Evolutionary conservation across 30 jellyfish, hydroid and myxozoan genomes (phyloP).

Genomic region (Pelagia noctiluca): DNA sequence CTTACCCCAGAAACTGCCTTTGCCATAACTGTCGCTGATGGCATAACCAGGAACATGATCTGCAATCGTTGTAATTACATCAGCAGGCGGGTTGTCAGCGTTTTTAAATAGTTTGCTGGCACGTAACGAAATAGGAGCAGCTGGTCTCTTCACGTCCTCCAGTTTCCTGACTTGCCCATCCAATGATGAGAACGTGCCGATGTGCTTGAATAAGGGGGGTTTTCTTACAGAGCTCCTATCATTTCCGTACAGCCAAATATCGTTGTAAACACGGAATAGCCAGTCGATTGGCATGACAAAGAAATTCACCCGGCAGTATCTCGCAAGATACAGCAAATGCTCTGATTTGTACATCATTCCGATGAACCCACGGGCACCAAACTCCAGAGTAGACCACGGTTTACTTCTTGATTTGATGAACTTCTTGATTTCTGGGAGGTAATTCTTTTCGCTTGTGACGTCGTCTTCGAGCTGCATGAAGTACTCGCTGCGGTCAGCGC

Average conservation of each 20-base stretch:
- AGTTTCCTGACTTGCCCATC: slow-evolving; percentile 92
- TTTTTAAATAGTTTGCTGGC: slow-evolving; percentile 19
- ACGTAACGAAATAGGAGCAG: neutral
- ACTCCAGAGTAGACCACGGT: slow-evolving; percentile 92
- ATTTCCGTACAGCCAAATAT: slow-evolving; percentile 84
- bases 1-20: slow-evolving; percentile 91
- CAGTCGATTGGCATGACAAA: slow-evolving; percentile 99
- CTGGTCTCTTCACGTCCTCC: slow-evolving; percentile 71
- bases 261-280: slow-evolving; percentile 91
- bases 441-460: slow-evolving; percentile 76
- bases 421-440: slow-evolving; percentile 59
- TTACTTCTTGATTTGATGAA: slow-evolving; percentile 60
- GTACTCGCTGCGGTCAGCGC: slow-evolving; percentile 77
- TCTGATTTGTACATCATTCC: slow-evolving; percentile 93
- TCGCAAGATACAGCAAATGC: slow-evolving; percentile 73
- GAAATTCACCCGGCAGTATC: slow-evolving; percentile 73
- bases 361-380: slow-evolving; percentile 97
- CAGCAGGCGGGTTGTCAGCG: slow-evolving; percentile 79
- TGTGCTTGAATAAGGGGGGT: slow-evolving; percentile 87
- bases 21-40: slow-evolving; percentile 55
- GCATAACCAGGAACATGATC: slow-evolving; percentile 73
- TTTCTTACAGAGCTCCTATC: slow-evolving; percentile 56
- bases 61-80: slow-evolving; percentile 58
- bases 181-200: slow-evolving; percentile 90
- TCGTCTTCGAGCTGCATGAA: slow-evolving; percentile 97